These are phyloP conservation scores for Chrysomallon squamiferum DNA, from an alignment of 1,140 invertebrate genomes.

Conservation along the genomic window DNA sequence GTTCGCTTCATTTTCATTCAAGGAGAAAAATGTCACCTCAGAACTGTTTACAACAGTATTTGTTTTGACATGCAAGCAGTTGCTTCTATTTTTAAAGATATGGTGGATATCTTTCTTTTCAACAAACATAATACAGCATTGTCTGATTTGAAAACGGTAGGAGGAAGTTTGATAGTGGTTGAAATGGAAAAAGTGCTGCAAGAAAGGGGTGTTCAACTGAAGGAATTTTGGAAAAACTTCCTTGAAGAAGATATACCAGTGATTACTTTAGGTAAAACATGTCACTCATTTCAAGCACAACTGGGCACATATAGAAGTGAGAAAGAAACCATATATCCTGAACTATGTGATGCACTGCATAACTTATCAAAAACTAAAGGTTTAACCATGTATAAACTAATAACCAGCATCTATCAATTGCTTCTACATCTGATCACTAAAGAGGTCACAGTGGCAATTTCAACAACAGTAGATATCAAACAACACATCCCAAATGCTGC, in stretches of 20 bases:
- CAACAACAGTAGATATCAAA: background rate
- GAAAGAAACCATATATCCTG: background rate
- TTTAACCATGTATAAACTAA: background rate
- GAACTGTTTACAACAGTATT: slow-evolving; percentile 20
- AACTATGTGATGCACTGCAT: background rate
- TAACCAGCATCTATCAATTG: background rate
- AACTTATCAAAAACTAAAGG: background rate
- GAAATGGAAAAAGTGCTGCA: background rate
- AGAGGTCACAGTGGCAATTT: background rate
- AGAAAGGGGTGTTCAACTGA: background rate
- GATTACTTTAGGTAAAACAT: background rate
- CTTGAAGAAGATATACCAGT: background rate
- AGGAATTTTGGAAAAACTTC: background rate
- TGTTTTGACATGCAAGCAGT: slow-evolving; percentile 20
- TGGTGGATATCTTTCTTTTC: slow-evolving; percentile 7
- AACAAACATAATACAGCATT: background rate
- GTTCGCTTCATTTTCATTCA: slow-evolving; percentile 19
- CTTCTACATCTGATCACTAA: background rate
- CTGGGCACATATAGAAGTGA: background rate
- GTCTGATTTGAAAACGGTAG: background rate
- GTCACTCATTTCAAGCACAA: background rate
- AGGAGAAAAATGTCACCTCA: background rate
- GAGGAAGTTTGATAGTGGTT: background rate
- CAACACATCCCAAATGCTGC: background rate
- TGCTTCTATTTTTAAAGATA: slow-evolving; percentile 15